These are phyloP conservation scores for Nothobranchius furzeri DNA, from an alignment of 2,113 vertebrate genomes.

Conservation along the genomic window DNA sequence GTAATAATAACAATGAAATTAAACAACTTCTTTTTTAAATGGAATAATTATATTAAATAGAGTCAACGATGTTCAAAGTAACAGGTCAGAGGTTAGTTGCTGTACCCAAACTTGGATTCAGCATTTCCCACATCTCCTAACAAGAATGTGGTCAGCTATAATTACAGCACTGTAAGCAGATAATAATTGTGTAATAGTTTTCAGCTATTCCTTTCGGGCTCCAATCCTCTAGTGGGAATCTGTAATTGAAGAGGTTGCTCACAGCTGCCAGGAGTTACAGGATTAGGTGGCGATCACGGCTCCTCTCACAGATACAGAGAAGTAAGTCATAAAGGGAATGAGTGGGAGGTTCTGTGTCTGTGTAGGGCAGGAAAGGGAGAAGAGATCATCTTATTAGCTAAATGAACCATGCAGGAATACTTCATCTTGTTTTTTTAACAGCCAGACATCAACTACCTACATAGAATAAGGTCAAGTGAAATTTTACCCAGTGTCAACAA, in stretches of 20 bases:
- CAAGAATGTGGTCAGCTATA: conserved; percentile 67
- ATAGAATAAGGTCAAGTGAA: neutral
- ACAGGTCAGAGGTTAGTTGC: conserved; percentile 28
- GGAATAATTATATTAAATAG: neutral
- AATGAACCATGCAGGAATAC: conserved; percentile 59
- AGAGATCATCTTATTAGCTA: conserved; percentile 66
- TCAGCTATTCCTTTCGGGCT: conserved; percentile 62
- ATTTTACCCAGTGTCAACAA: neutral
- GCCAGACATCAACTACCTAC: conserved; percentile 10
- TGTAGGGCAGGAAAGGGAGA: conserved; percentile 54
- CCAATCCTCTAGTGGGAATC: conserved; percentile 55
- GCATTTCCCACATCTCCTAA: conserved; percentile 34
- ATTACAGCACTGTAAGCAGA: conserved; percentile 71
- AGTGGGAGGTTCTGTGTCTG: conserved; percentile 59
- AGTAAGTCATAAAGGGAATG: conserved; percentile 63
- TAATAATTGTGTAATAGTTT: conserved; percentile 68
- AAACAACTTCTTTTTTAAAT: no score
- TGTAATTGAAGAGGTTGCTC: conserved; percentile 70
- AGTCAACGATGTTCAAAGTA: neutral
- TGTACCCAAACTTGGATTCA: neutral
- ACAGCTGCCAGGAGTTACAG: conserved; percentile 64
- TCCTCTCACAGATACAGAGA: conserved; percentile 51
- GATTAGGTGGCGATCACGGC: conserved; percentile 60
- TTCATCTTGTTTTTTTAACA: conserved; percentile 33
- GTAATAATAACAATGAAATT: no score